Conservation (phyloP, 2,888 invertebrate species). For the Luperina testacea region DNA sequence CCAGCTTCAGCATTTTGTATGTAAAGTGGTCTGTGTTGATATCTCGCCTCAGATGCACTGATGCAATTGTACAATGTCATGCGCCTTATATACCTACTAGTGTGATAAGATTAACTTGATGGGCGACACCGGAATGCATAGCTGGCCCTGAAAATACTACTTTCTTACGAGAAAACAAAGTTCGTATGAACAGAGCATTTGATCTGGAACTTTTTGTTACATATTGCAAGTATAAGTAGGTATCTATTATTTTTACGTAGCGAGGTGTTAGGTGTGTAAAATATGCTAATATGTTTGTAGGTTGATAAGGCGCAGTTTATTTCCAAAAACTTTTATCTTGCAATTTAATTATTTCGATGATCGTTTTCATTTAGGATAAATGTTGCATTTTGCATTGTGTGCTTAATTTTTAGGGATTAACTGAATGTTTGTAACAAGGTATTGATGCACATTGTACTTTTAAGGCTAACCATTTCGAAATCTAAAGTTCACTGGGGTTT, state of each 20-base stretch:
- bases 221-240: constrained; percentile 10
- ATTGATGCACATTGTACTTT: background rate
- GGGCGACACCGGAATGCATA: constrained; percentile 64
- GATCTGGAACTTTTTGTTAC: constrained; percentile 7
- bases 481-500: background rate
- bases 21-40: constrained; percentile 84
- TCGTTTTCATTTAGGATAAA: no score
- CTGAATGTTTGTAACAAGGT: background rate
- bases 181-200: constrained; percentile 41
- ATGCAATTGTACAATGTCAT: constrained; percentile 71
- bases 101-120: constrained; percentile 67
- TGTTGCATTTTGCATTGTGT: background rate
- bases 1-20: constrained; percentile 87
- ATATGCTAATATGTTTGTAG: background rate
- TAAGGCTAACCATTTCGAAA: background rate
- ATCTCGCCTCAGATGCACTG: constrained; percentile 77
- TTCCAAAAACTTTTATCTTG: background rate
- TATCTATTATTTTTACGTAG: background rate
- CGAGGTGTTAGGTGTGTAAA: background rate
- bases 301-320: background rate
- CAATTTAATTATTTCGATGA: background rate
- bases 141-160: constrained; percentile 58
- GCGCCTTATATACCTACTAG: constrained; percentile 80
- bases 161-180: constrained; percentile 49
- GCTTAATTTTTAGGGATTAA: background rate